Base-by-base conservation (phyloP, 2,888 invertebrate species). In the Drosophila borealis region DNA sequence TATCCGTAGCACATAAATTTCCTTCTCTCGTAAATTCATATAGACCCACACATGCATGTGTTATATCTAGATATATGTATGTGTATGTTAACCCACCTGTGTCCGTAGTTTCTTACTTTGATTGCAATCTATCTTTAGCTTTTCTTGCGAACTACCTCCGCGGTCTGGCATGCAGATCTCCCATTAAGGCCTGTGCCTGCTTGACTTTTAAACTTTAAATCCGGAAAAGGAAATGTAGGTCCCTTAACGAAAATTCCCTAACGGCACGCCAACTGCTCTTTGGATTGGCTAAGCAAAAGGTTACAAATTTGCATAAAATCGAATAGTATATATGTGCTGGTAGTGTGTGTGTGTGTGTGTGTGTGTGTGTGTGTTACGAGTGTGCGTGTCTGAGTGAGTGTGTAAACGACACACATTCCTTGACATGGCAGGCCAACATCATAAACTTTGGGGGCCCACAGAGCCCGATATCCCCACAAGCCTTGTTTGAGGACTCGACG, bases 301-400 rank as follows among this genome's bases (percentile, higher is more conserved):
- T 85, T 84, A 85, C 57, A 66, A 81, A 84, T 84, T 84, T 78
- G 68, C 85, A 84, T 84, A 84, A 84, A 83, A 84, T 84, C 83
- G 83, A 84, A 85, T 75, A 70, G 57, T 74, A 50, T 74, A 48
- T 59, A 59, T 49, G 54, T 51, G 45, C 8, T 60, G 56, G 37
- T 62, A 39, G 6, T 64, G 51, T 21, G 21, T 19, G 14, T 45
- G 17, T 53, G 11, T 36, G 50, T 39, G 17, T 50, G 39, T 21
- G 1, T n/a, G 21, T 17, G 25, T 21, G 37, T 55, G 49, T 54
- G 37, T 36, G 17, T 41, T 39, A 34, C 25, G 41, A 41, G 56
- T 51, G 46, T 68, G 59, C 29, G 37, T 51, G 34, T 8, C 8
- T 29, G 29, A 8, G 29, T 29, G 29, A 29, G 29, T 29, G 68